Base-by-base conservation (phyloP, 2,888 invertebrate genomes). In the Lamellibrachia satsuma region DNA sequence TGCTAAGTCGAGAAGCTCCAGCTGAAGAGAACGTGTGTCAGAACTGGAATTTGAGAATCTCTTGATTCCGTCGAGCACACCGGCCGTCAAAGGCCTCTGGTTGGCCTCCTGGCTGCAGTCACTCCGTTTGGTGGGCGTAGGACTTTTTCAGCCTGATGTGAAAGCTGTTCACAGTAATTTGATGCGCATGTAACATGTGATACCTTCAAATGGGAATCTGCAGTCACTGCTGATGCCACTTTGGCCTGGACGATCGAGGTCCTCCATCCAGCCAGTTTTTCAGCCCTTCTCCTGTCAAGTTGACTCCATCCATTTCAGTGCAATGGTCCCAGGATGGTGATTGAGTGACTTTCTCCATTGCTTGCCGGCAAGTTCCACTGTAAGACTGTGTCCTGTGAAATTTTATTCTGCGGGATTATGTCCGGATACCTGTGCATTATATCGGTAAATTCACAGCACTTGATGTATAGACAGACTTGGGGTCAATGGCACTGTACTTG, bases 41-140 rank as follows among this genome's bases (percentile, higher is more conserved):
- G 90, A 90, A 93, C 52, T 93, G 91, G 57, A 93, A 93, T 27
- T 93, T 39, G 92, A 3, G 93, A 90, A 39, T 22, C 27, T 52
- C 90, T 93, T 93, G 75, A 91, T 51, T 75, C 92, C 90, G n/a
- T 91, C 91, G 52, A 52, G 60, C 7, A 52, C 93, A 93, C 93
- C 93, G 90, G 90, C 91, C 91, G 52, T 90, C 92, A 60, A 93
- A 93, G 22, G 75, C 92, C n/a, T 52, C 57, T 7, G 22, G 52
- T 27, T 90, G 27, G 90, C 52, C 52, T 27, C 91, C 27, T 9
- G 39, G 51, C 6, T 91, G 27, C 39, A 22, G 8, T 52, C 7
- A 7, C 91, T 51, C 39, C 39, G 39, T 52, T 6, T 27, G 27
- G 7, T 52, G 7, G 91, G 39, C 11, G 8, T 91, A 52, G 6